Conservation (phyloP, 2,888 invertebrate species). For the Calameuta idolon region DNA sequence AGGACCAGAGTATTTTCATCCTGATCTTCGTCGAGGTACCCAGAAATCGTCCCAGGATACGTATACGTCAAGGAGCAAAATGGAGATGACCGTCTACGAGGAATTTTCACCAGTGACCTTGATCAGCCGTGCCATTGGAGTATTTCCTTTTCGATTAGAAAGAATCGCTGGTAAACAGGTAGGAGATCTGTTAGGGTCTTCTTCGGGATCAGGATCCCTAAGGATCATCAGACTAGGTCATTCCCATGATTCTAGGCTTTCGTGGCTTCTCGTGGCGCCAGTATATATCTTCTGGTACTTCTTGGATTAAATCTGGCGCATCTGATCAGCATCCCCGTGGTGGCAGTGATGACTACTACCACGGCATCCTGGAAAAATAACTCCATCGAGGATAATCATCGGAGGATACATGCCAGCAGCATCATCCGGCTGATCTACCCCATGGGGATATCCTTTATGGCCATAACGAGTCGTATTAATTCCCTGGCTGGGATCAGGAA, state of each 20-base stretch:
- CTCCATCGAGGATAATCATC: background rate
- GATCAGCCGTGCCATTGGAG: slow-evolving; percentile 13
- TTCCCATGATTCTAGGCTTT: slow-evolving; percentile 7
- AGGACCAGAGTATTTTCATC: background rate
- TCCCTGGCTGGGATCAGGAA: background rate
- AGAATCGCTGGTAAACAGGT: slow-evolving; percentile 10
- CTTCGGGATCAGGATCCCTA: background rate
- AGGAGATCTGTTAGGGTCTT: background rate
- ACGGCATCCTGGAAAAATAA: background rate
- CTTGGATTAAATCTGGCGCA: slow-evolving; percentile 10
- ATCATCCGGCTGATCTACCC: slow-evolving; percentile 12
- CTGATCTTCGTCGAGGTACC: background rate
- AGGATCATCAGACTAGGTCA: background rate
- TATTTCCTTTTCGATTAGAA: slow-evolving; percentile 14
- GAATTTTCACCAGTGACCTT: slow-evolving; percentile 15
- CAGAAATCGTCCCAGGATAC: background rate
- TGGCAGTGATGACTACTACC: slow-evolving; percentile 5
- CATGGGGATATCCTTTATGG: slow-evolving; percentile 13
- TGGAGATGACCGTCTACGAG: slow-evolving; percentile 7
- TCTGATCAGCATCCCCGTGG: slow-evolving; percentile 14
- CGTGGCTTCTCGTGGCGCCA: slow-evolving; percentile 4
- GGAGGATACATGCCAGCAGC: background rate
- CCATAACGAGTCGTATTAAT: slow-evolving; percentile 10
- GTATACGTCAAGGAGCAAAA: background rate
- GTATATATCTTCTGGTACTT: slow-evolving; percentile 14